Evolutionary conservation across 2,797 vertebrate genomes (phyloP).

Genomic region (Labeo calbasu): DNA sequence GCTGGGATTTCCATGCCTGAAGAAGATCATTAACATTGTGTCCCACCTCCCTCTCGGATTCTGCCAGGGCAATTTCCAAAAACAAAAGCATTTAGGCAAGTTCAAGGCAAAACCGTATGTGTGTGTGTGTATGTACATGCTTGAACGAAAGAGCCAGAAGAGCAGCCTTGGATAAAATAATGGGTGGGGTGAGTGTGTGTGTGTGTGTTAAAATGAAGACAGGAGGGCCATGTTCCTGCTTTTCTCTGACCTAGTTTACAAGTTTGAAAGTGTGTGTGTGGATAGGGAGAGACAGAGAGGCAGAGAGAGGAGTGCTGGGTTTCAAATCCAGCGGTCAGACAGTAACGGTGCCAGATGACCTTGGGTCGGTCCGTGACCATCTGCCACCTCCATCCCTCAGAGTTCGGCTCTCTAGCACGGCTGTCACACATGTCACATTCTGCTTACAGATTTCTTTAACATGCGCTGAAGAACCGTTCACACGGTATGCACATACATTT

Average conservation of each 20-base stretch:
- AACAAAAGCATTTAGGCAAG: constrained; percentile 72
- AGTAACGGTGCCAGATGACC: constrained; percentile 79
- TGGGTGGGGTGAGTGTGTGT: constrained; percentile 44
- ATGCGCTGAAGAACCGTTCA: constrained; percentile 9
- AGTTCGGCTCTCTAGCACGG: constrained; percentile 78
- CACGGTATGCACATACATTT: neutral
- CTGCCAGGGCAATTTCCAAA: constrained; percentile 67
- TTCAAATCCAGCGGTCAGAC: constrained; percentile 77
- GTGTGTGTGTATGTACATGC: neutral
- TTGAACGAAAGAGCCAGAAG: constrained; percentile 34
- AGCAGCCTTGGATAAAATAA: constrained; percentile 32
- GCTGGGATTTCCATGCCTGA: constrained; percentile 75
- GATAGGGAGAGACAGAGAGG: constrained; percentile 49
- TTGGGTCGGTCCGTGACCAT: constrained; percentile 82
- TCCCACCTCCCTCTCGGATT: constrained; percentile 70
- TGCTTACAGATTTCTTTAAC: constrained; percentile 65
- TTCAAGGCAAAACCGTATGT: constrained; percentile 54
- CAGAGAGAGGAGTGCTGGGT: constrained; percentile 67
- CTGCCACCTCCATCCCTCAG: constrained; percentile 82
- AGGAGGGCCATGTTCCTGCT: constrained; percentile 69
- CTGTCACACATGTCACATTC: constrained; percentile 77
- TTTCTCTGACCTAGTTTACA: constrained; percentile 74
- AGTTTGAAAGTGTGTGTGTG: constrained; percentile 48
- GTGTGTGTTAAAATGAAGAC: constrained; percentile 68
- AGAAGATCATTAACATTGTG: constrained; percentile 79